Evolutionary conservation across 35 echinoderm and acorn worm genomes (phyloP).

Genomic region (Diadema setosum): DNA sequence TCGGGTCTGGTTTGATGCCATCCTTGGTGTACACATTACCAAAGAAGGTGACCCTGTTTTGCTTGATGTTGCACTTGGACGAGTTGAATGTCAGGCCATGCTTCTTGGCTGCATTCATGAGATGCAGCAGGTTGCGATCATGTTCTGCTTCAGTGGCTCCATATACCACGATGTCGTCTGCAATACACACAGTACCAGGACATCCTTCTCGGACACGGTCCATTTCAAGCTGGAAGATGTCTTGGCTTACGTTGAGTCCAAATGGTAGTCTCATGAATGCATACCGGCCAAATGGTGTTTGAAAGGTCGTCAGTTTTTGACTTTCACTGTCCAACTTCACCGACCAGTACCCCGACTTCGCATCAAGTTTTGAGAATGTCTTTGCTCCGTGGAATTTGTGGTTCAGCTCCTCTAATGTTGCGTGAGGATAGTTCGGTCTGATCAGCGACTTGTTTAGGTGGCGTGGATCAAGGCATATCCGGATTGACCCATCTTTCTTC

Average conservation of each 20-base stretch:
- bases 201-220: constrained; percentile 46
- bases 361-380: too few relatives aligned
- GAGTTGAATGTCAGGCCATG: constrained; percentile 44
- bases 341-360: too few relatives aligned
- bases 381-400: constrained; percentile 33
- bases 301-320: constrained; percentile 63
- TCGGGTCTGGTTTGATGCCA: constrained; percentile 43
- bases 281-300: constrained; percentile 53
- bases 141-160: constrained; percentile 11
- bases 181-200: constrained; percentile 29
- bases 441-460: constrained; percentile 53
- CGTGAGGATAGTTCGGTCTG: constrained; percentile 17
- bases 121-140: constrained; percentile 27
- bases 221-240: constrained; percentile 50
- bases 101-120: constrained; percentile 1
- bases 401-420: constrained; percentile 69
- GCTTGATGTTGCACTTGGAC: constrained; percentile 34
- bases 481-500: constrained; percentile 12
- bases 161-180: constrained; percentile 45
- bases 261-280: constrained; percentile 32
- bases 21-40: constrained; percentile 12
- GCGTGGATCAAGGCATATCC: constrained; percentile 65
- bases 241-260: constrained; percentile 29
- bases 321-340: too few relatives aligned
- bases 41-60: constrained; percentile 14